Conservation (phyloP, 2,888 invertebrate genomes). For the Cerastis rubricosa region DNA sequence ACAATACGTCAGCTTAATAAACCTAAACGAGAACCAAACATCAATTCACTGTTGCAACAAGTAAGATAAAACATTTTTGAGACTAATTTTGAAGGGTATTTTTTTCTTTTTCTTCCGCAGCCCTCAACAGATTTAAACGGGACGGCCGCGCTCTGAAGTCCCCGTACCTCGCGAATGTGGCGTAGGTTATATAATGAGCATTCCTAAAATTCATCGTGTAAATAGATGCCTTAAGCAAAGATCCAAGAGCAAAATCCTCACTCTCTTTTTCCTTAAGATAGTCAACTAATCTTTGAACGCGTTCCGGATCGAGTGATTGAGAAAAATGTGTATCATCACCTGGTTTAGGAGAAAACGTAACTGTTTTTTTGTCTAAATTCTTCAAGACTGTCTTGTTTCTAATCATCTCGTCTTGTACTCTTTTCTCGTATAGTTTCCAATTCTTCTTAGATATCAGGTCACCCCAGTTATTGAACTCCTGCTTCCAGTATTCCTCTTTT, state of each 20-base stretch:
- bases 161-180: not conserved
- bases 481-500: no score
- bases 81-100: not conserved
- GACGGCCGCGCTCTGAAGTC: no score
- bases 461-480: no score
- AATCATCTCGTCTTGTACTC: not conserved
- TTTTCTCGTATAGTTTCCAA: conserved; percentile 8
- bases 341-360: not conserved
- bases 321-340: not conserved
- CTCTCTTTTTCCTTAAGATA: not conserved
- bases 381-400: not conserved
- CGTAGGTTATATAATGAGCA: not conserved
- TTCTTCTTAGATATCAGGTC: no score
- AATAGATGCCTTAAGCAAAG: not conserved
- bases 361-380: not conserved
- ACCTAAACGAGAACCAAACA: not conserved
- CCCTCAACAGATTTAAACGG: no score
- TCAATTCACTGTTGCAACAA: not conserved
- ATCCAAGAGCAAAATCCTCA: no score
- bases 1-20: not conserved
- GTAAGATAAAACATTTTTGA: not conserved
- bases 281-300: not conserved
- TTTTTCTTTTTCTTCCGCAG: not conserved
- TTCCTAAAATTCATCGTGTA: not conserved
- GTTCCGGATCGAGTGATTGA: conserved; percentile 5